Evolutionary conservation across 2,113 vertebrate species (phyloP).

Genomic region (Mormyrus iriodes): DNA sequence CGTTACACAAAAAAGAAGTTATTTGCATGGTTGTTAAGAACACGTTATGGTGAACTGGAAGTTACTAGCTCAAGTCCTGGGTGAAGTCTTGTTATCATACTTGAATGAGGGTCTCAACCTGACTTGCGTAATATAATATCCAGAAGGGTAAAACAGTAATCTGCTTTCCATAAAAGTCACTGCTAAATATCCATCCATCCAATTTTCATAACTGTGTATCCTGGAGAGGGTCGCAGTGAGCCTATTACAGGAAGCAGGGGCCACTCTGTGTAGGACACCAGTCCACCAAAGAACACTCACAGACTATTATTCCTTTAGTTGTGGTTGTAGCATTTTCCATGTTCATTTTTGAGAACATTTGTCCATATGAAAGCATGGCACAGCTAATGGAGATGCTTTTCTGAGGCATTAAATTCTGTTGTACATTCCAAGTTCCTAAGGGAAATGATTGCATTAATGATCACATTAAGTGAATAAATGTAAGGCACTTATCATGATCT

Average conservation of each 20-base stretch:
- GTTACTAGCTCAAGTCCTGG: not conserved
- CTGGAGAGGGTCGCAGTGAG: not conserved
- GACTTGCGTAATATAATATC: not conserved
- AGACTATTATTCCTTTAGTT: not conserved
- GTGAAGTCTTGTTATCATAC: not conserved
- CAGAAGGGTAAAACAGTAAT: not conserved
- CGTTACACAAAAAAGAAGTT: not conserved
- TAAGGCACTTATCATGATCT: not conserved
- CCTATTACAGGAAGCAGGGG: not conserved
- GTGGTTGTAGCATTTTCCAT: not conserved
- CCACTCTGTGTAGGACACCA: not conserved
- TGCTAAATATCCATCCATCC: not conserved
- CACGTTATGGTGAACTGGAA: not conserved
- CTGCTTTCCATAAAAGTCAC: not conserved
- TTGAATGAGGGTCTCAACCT: not conserved
- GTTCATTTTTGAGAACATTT: not conserved
- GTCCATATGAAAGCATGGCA: not conserved
- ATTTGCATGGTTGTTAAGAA: not conserved
- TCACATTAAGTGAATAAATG: not conserved
- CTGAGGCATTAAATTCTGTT: not conserved
- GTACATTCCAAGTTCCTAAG: not conserved
- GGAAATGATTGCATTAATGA: not conserved
- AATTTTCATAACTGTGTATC: not conserved
- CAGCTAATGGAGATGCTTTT: not conserved
- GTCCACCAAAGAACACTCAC: not conserved